A percentile compares a stretch with the other conserved stretches of the same genome.
Evolutionary conservation across 2,113 vertebrate species (phyloP).

Genomic region (Mustelus asterias): DNA sequence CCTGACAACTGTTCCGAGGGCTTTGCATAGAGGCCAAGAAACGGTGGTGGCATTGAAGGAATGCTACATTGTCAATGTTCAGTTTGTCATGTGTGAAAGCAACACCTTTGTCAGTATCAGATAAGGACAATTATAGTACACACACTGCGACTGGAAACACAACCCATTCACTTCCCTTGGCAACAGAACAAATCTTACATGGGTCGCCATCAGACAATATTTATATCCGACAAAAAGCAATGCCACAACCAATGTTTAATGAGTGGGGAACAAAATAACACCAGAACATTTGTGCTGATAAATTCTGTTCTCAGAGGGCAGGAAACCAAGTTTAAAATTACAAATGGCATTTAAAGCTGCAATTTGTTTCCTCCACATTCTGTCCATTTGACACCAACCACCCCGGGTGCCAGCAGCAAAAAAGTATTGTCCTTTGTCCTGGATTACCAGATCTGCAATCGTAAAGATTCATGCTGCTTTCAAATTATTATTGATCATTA

Average conservation of each 20-base stretch:
- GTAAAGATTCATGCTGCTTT: not conserved
- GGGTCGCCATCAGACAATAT: not conserved
- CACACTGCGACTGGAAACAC: not conserved
- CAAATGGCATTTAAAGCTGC: not conserved
- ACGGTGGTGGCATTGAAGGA: not conserved
- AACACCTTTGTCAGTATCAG: not conserved
- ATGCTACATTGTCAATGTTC: not conserved
- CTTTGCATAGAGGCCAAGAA: not conserved
- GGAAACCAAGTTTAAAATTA: not conserved
- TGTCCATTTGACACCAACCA: not conserved
- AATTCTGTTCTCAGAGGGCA: not conserved
- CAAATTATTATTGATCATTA: not conserved
- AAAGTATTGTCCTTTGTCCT: not conserved
- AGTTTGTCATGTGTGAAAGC: not conserved
- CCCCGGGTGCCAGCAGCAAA: not conserved
- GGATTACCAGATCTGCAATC: not conserved
- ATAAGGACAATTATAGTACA: not conserved
- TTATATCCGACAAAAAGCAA: not conserved
- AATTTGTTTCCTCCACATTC: not conserved
- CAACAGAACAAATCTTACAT: not conserved
- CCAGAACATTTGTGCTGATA: not conserved
- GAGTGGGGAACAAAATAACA: not conserved
- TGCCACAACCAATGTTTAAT: not conserved
- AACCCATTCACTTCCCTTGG: not conserved
- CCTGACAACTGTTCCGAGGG: not conserved